These are phyloP conservation scores for Syrista parreyssii DNA, from an alignment of 2,888 invertebrate genomes.

Conservation along the genomic window DNA sequence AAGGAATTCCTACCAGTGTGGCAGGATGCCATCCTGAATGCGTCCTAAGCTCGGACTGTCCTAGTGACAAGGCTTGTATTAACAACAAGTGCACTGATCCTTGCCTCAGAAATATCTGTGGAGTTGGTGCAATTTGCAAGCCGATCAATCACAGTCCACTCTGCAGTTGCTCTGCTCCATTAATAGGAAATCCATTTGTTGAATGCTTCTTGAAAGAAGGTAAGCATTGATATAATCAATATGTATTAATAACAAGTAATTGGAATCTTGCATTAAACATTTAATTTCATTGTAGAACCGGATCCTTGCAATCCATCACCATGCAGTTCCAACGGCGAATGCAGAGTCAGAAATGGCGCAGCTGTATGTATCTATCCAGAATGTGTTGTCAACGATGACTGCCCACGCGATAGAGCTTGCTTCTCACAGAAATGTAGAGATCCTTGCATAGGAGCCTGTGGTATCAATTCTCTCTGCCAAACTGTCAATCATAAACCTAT, in stretches of 20 bases:
- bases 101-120: slow-evolving; percentile 83
- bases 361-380: slow-evolving; percentile 87
- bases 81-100: slow-evolving; percentile 85
- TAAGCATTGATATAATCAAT: slow-evolving; percentile 26
- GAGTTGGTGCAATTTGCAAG: slow-evolving; percentile 79
- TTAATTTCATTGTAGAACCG: slow-evolving; percentile 38
- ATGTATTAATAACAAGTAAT: neutral
- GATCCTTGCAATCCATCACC: slow-evolving; percentile 90
- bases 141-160: slow-evolving; percentile 81
- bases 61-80: slow-evolving; percentile 83
- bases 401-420: slow-evolving; percentile 83
- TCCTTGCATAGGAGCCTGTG: slow-evolving; percentile 86
- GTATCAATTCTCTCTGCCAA: slow-evolving; percentile 84
- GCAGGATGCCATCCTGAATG: slow-evolving; percentile 68
- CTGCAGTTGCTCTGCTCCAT: slow-evolving; percentile 76
- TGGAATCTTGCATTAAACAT: neutral
- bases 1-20: slow-evolving; percentile 64
- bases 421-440: slow-evolving; percentile 86
- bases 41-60: slow-evolving; percentile 77
- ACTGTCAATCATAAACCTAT: slow-evolving; percentile 83
- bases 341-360: slow-evolving; percentile 76
- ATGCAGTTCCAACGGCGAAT: slow-evolving; percentile 85
- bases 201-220: slow-evolving; percentile 64
- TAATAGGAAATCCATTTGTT: slow-evolving; percentile 68
- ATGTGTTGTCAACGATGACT: slow-evolving; percentile 90